Percentiles rank a stretch among this genome's conserved stretches.
These are phyloP conservation scores for Onthophagus sagittarius DNA, from an alignment of 2,888 invertebrate species.

Conservation along the genomic window DNA sequence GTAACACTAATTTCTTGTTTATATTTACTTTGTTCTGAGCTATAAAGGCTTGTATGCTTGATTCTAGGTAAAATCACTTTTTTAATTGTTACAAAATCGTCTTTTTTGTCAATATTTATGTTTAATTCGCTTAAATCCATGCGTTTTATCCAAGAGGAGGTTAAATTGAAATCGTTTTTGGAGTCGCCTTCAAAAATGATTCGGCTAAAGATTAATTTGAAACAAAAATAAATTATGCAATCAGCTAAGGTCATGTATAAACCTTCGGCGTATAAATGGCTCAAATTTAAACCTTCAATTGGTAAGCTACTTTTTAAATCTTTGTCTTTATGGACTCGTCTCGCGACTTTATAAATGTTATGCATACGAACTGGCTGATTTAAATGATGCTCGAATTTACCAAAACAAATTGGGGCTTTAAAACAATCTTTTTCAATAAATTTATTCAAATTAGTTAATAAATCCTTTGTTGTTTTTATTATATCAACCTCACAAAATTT, in stretches of 20 bases:
- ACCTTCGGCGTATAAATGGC: constrained; percentile 80
- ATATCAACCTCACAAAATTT: constrained; percentile 87
- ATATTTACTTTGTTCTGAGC: constrained; percentile 72
- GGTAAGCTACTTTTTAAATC: constrained; percentile 50
- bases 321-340: constrained; percentile 50
- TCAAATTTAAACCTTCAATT: constrained; percentile 53
- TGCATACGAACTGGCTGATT: constrained; percentile 79
- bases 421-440: constrained; percentile 32
- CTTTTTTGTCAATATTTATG: constrained; percentile 32
- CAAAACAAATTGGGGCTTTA: constrained; percentile 64
- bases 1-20: constrained; percentile 47
- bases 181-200: constrained; percentile 43
- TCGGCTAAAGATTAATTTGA: constrained; percentile 57
- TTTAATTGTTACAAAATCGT: constrained; percentile 15
- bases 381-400: constrained; percentile 81
- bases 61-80: constrained; percentile 21
- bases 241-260: constrained; percentile 79
- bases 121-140: constrained; percentile 12
- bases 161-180: constrained; percentile 56
- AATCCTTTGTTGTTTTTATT: constrained; percentile 56
- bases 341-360: constrained; percentile 74
- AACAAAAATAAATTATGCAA: constrained; percentile 70
- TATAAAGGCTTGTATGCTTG: constrained; percentile 63
- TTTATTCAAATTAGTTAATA: constrained; percentile 37
- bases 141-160: constrained; percentile 60